Evolutionary conservation across 2,113 vertebrate genomes (phyloP).

Genomic region (Hemiscyllium ocellatum): DNA sequence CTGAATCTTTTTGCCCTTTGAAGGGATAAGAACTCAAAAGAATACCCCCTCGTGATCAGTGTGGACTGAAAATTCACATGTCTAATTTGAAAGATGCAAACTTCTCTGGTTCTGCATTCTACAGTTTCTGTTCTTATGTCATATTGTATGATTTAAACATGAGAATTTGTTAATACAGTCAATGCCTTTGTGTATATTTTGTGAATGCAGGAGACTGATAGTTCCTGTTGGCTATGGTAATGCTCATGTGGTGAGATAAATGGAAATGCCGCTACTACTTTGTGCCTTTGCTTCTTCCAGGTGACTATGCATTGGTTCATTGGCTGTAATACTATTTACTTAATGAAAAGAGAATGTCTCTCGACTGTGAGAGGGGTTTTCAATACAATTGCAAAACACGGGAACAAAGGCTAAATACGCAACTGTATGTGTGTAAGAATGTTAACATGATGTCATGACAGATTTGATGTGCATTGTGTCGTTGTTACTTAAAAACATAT

Average conservation of each 20-base stretch:
- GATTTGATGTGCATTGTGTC: background rate
- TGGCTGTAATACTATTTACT: background rate
- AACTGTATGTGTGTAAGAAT: background rate
- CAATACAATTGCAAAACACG: background rate
- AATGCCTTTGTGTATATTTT: background rate
- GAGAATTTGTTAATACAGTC: background rate
- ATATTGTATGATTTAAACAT: background rate
- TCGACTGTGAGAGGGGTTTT: background rate
- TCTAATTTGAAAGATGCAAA: background rate
- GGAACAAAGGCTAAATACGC: background rate
- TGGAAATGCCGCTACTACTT: background rate
- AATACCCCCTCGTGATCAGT: background rate
- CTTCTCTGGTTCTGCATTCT: background rate
- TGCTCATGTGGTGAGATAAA: background rate
- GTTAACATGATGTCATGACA: background rate
- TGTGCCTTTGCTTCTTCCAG: background rate
- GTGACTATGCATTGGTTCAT: too few species aligned
- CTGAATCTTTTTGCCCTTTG: background rate
- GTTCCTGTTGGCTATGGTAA: background rate
- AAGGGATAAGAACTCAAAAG: background rate
- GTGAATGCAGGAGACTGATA: too few species aligned
- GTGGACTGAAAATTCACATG: background rate
- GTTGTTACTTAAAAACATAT: background rate
- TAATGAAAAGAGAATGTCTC: background rate
- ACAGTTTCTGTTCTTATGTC: background rate